Conservation (phyloP, 2,888 invertebrate species). For the Ectemnius continuus region DNA sequence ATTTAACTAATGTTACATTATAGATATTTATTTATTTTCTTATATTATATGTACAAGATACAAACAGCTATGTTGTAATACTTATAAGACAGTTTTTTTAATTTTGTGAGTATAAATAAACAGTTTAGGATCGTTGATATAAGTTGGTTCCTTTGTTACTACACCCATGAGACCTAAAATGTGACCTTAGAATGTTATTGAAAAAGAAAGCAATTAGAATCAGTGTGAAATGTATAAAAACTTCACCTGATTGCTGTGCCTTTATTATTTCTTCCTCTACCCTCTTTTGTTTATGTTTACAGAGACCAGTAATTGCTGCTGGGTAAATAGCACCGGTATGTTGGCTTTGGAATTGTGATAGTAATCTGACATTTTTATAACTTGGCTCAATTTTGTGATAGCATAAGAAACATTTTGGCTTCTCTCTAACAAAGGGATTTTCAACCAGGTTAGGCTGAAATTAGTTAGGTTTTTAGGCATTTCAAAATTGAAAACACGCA, state of each 20-base stretch:
- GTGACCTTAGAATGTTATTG: constrained; percentile 16
- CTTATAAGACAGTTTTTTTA: constrained; percentile 69
- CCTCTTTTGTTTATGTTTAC: constrained; percentile 87
- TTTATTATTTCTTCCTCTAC: constrained; percentile 87
- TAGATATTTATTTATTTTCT: constrained; percentile 11
- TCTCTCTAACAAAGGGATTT: constrained; percentile 90
- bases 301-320: constrained; percentile 95
- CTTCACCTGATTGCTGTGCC: constrained; percentile 85
- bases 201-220: not conserved
- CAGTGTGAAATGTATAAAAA: not conserved
- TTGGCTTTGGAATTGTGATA: constrained; percentile 97
- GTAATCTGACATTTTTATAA: constrained; percentile 93
- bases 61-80: not conserved
- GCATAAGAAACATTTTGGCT: constrained; percentile 89
- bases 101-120: constrained; percentile 93
- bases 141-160: constrained; percentile 89
- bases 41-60: constrained; percentile 26
- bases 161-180: constrained; percentile 87
- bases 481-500: too few relatives aligned
- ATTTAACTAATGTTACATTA: constrained; percentile 73
- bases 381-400: constrained; percentile 88
- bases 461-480: too few relatives aligned
- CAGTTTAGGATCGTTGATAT: constrained; percentile 91
- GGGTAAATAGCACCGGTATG: constrained; percentile 96
- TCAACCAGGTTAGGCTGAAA: constrained; percentile 63